Evolutionary conservation across 2,797 vertebrate genomes (phyloP).

Genomic region (Anguilla pacifica): DNA sequence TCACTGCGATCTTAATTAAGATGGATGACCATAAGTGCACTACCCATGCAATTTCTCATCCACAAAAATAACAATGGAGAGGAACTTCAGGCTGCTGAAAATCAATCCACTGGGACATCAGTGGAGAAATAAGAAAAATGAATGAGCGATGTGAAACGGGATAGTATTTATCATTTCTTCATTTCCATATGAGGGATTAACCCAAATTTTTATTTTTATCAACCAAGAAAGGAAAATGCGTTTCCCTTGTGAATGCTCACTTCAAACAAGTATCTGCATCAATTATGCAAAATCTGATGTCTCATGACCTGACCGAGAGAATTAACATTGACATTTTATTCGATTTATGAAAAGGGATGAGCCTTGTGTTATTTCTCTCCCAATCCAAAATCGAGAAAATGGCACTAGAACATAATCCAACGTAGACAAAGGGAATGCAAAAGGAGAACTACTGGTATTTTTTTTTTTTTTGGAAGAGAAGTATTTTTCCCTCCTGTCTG

Average conservation of each 20-base stretch:
- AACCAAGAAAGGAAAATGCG: not conserved
- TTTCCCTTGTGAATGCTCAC: not conserved
- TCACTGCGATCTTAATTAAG: slow-evolving; percentile 31
- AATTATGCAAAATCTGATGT: not conserved
- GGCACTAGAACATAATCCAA: not conserved
- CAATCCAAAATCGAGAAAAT: not conserved
- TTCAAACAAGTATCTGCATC: not conserved
- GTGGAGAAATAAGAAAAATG: slow-evolving; percentile 9
- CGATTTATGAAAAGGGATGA: not conserved
- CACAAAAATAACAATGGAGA: slow-evolving; percentile 17
- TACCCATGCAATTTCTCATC: slow-evolving; percentile 27
- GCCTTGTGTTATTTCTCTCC: not conserved
- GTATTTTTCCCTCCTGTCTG: not conserved
- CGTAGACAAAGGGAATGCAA: not conserved
- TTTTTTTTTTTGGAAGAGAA: not conserved
- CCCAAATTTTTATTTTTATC: not conserved
- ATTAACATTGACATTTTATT: not conserved
- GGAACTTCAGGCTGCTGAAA: slow-evolving; percentile 14
- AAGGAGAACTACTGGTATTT: not conserved
- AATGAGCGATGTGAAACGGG: not conserved
- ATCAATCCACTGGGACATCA: slow-evolving; percentile 33
- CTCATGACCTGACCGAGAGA: not conserved
- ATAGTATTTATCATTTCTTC: not conserved
- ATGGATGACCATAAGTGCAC: slow-evolving; percentile 27
- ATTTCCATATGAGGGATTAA: not conserved